These are phyloP conservation scores for Digitonthophagus gazella DNA, from an alignment of 2,888 invertebrate species.

Conservation along the genomic window DNA sequence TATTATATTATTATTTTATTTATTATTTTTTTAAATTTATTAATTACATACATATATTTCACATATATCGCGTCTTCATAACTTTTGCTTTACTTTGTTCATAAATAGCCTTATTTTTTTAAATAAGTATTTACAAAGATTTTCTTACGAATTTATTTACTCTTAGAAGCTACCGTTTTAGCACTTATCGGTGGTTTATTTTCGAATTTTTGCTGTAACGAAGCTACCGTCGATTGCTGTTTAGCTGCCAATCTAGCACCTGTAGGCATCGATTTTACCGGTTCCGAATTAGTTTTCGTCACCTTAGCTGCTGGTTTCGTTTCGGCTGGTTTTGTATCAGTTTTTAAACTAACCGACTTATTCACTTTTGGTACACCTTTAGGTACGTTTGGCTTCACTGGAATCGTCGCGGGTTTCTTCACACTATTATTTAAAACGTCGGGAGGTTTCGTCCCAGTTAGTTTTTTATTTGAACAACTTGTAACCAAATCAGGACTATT, in stretches of 20 bases:
- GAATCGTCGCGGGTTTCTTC: conserved; percentile 41
- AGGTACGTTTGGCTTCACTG: conserved; percentile 43
- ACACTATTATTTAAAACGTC: conserved; percentile 58
- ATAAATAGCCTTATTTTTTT: conserved; percentile 3
- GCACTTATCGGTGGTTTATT: conserved; percentile 45
- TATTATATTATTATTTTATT: background rate
- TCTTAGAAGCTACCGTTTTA: conserved; percentile 26
- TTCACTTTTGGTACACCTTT: conserved; percentile 54
- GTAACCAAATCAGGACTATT: conserved; percentile 74
- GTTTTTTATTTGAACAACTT: conserved; percentile 58
- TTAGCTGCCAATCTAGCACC: conserved; percentile 55
- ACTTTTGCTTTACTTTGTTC: too few species aligned
- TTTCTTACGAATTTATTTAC: conserved; percentile 8
- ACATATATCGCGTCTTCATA: background rate
- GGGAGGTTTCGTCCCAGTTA: conserved; percentile 55
- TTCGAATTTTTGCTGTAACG: conserved; percentile 78
- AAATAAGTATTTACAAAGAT: conserved; percentile 4
- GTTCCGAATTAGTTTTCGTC: conserved; percentile 25
- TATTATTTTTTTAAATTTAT: background rate
- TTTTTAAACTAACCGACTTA: conserved; percentile 51
- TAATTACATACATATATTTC: background rate
- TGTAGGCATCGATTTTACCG: conserved; percentile 39
- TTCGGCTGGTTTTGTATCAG: conserved; percentile 43
- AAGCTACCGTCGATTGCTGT: conserved; percentile 69
- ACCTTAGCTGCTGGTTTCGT: conserved; percentile 46